Evolutionary conservation across 2,113 vertebrate species (phyloP).

Genomic region (Chrysochloris asiatica): DNA sequence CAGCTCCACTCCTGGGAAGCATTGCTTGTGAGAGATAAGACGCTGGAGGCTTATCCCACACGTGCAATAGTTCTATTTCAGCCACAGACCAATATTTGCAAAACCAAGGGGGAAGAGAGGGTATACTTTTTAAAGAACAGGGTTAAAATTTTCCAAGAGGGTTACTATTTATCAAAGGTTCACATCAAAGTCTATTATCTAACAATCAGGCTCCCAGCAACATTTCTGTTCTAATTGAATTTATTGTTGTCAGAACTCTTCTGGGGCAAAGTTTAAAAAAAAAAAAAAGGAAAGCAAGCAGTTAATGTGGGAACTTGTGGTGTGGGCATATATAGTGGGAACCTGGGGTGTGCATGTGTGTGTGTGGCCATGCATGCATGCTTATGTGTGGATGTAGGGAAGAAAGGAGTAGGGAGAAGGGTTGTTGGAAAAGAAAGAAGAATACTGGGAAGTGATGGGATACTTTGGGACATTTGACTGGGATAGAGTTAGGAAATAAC

Average conservation of each 20-base stretch:
- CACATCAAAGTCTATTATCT: background rate
- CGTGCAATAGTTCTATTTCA: background rate
- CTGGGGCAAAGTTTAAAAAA: background rate
- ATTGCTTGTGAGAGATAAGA: background rate
- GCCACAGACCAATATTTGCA: background rate
- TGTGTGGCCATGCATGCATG: background rate
- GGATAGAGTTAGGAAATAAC: background rate
- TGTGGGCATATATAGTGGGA: background rate
- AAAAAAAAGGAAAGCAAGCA: background rate
- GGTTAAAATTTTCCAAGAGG: slow-evolving; percentile 29
- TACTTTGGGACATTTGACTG: background rate
- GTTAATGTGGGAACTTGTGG: background rate
- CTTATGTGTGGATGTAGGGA: background rate
- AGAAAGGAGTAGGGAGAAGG: background rate
- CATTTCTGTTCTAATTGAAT: background rate
- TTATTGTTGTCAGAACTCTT: background rate
- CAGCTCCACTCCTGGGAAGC: background rate
- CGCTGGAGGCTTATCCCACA: background rate
- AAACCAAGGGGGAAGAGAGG: background rate
- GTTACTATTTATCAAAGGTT: background rate
- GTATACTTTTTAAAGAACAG: slow-evolving; percentile 21
- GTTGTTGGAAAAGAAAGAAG: background rate
- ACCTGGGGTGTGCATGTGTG: background rate
- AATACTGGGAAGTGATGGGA: background rate
- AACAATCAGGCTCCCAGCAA: background rate